These are phyloP conservation scores for Campylomormyrus tamandua DNA, from an alignment of 2,113 vertebrate species.

Conservation along the genomic window DNA sequence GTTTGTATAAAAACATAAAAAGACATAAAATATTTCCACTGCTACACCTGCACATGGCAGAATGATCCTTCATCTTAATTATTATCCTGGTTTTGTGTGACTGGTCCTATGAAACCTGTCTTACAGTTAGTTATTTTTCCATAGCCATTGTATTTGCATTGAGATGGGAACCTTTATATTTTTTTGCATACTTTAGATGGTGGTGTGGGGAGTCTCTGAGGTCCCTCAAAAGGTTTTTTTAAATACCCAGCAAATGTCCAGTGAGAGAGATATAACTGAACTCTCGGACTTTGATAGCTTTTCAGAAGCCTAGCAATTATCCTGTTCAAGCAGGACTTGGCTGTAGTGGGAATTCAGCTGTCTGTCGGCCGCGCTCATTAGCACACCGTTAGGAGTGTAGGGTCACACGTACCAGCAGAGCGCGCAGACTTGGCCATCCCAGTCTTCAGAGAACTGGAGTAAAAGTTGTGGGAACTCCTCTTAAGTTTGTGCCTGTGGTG, in stretches of 20 bases:
- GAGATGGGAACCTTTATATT: not conserved
- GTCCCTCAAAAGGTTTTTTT: not conserved
- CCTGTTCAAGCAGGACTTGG: not conserved
- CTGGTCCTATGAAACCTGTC: not conserved
- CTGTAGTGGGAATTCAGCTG: not conserved
- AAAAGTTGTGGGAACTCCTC: slow-evolving; percentile 28
- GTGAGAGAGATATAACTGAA: not conserved
- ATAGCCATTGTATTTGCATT: not conserved
- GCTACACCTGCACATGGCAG: not conserved
- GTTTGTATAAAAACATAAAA: not conserved
- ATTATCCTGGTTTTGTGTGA: not conserved
- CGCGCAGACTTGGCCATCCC: not conserved
- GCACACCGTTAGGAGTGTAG: slow-evolving; percentile 21
- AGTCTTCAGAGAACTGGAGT: not conserved
- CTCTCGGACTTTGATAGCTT: not conserved
- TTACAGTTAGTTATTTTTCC: not conserved
- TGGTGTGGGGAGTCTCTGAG: not conserved
- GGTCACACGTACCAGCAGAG: slow-evolving; percentile 20
- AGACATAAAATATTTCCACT: not conserved
- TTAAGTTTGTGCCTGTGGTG: slow-evolving; percentile 30
- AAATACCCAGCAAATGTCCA: not conserved
- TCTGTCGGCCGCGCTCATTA: slow-evolving; percentile 29
- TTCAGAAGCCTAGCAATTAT: not conserved
- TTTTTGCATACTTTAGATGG: not conserved
- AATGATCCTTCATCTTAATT: not conserved